Percentiles rank a stretch among this genome's conserved stretches.
These are phyloP conservation scores for Bombus soroeensis DNA, from an alignment of 1,140 invertebrate species.

Conservation along the genomic window DNA sequence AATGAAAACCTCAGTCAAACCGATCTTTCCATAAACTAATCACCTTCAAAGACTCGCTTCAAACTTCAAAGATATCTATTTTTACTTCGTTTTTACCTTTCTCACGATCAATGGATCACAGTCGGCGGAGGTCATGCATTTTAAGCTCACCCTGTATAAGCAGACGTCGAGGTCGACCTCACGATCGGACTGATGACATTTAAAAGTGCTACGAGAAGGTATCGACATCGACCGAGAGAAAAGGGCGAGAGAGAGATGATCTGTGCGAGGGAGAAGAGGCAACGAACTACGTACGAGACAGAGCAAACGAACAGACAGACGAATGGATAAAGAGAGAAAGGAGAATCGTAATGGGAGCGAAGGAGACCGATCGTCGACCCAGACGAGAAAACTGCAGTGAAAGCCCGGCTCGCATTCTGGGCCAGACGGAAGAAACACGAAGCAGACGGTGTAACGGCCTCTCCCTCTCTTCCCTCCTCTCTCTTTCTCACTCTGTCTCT, in stretches of 20 bases:
- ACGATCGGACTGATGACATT: constrained; percentile 69
- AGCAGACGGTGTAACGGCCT: constrained; percentile 71
- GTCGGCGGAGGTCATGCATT: constrained; percentile 2
- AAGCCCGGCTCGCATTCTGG: constrained; percentile 73
- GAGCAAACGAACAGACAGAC: neutral
- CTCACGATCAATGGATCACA: neutral
- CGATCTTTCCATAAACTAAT: too few relatives aligned
- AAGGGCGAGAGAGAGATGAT: constrained; percentile 28
- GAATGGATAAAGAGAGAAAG: neutral
- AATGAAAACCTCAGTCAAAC: too few relatives aligned
- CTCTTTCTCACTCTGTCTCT: constrained; percentile 18
- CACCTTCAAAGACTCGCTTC: neutral
- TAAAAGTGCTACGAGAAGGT: constrained; percentile 71
- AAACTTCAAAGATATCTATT: neutral
- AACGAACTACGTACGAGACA: neutral
- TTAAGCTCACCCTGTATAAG: constrained; percentile 46
- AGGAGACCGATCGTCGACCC: constrained; percentile 61
- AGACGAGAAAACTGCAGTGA: constrained; percentile 75
- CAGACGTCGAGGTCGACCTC: constrained; percentile 50
- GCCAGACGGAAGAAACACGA: constrained; percentile 74
- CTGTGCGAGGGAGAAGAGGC: neutral
- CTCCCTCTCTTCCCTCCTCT: constrained; percentile 34
- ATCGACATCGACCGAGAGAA: constrained; percentile 67
- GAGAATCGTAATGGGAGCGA: constrained; percentile 21
- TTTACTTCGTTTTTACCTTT: neutral